Base-by-base conservation (phyloP, 2,888 invertebrate species). In the Erebia epiphron region DNA sequence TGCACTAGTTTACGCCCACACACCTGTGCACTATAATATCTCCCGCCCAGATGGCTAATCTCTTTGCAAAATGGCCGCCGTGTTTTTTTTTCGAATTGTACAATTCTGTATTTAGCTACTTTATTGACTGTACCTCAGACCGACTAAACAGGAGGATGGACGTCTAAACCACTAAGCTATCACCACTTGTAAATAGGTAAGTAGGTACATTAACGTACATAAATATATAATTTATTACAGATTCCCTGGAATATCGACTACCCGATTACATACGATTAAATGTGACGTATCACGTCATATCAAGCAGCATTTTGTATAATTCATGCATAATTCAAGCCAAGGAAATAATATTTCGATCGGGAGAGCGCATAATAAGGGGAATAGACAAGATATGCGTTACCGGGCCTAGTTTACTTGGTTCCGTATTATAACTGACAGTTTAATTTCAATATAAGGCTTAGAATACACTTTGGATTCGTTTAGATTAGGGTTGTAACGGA, bases 371-470 rank as follows among this genome's bases (percentile, higher is more conserved):
- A 71, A 64, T 71, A 71, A 67, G 70, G 67, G 18, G 66, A 66
- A 63, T 63, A 69, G 69, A 72, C 72, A 64, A 69, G 69, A 68
- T 70, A 70, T 62, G 71, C 71, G 64, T 70, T 70, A 73, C 58
- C 58, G 64, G 58, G 18, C 64, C 67, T n/a, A 72, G 69, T 67
- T 68, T 65, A 68, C 70, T 65, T 60, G 50, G 69, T 68, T 69
- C 62, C 67, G 69, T 68, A 73, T 68, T 73, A 68, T 57, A 73
- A 66, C 70, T 73, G 73, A 73, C 73, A 73, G 56, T 70, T 73
- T 73, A 73, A 73, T 73, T 70, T 73, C 70, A 73, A 73, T 66
- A 68, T 70, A 68, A 65, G 56, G 68, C 58, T 46, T n/a, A 35
- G 67, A 66, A 66, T 54, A 60, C 60, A 70, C 56, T 41, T 60